Base-by-base conservation (phyloP, 2,113 vertebrate species). In the Ageneiosus marmoratus region DNA sequence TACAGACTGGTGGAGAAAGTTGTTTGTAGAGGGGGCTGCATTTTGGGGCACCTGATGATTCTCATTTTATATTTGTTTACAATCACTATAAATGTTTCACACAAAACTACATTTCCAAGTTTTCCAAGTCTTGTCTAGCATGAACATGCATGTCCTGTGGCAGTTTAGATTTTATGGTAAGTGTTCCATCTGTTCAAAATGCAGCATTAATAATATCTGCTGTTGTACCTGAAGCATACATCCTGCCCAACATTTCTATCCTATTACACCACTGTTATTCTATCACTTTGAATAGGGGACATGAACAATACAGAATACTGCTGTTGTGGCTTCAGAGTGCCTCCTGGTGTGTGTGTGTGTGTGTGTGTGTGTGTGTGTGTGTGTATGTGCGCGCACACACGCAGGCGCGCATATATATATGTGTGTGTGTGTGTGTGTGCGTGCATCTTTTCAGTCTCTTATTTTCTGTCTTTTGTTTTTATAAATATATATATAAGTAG, bases 271-370 rank as follows among this genome's bases (percentile, higher is more conserved):
- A 88, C 88, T 86, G 85, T 89, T 89, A 88, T 88, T 90, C 81
- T 87, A 83, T 65, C 77, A 77, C 56, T 75, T 89, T 89, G 87
- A 89, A 87, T 83, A 88, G 90, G 50, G 87, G 90, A 91, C 86
- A 85, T 86, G 89, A 87, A 89, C 81, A 90, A 93, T 93, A 91
- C 94, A 94, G 94, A 90, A 92, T 93, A 91, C 94, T 94, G 94
- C 93, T 94, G 93, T 85, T 83, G 87, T 88, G 88, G 93, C 90
- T 89, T 91, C 90, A 86, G 94, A 94, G 93, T 95, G 88, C 92
- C 91, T 93, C 92, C 87, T 72, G 10, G 74, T 56, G 82, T 18
- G 74, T 46, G 48, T 0, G 62, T 34, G 74, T 32, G 55, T 24
- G 56, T 9, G 53, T 27, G 72, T 22, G n/a, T 44, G 69, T 12